Evolutionary conservation across 2,797 vertebrate genomes (phyloP), one percentile per base, ranked within the genome.

Genomic region (Pelochelys cantorii): DNA sequence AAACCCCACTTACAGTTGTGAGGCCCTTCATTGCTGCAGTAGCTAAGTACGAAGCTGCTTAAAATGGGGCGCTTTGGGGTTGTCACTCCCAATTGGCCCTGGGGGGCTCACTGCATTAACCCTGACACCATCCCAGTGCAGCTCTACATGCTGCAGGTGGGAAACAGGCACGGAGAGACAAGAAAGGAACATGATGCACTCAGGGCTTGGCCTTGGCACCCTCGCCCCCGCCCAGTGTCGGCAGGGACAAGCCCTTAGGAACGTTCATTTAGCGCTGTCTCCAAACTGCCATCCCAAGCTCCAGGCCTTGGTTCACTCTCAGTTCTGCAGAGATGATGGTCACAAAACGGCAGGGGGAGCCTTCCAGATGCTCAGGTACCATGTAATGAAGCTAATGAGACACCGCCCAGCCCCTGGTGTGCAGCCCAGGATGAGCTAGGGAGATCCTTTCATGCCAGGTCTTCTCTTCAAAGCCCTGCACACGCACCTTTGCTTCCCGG

Each of bases 401-500:
- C 88, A 88, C 14, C 18, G 11, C 65, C n/a, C 22, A 34, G 65
- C n/a, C n/a, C 65, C 65, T 71, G 65, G 18, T 17, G 2, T 5
- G n/a, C 20, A 71, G 65, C 17, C 18, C 5, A 22, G 18, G n/a
- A 23, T 71, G 34, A 22, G 34, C 65, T 37, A 34, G n/a, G 22
- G 65, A 37, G n/a, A 71, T 34, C 65, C n/a, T 18, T 71, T 22
- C n/a, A 71, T 71, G 65, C n/a, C 18, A n/a, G 5, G n/a, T 11
- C n/a, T 22, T n/a, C 65, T 71, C n/a, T 57, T 57, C 18, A 48
- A 75, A 54, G 86, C 8, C 71, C 17, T 1, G 18, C 83, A 17
- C n/a, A 14, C 94, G 1, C 86, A 99, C 99, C 99, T 99, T 97
- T 99, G 99, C 94, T 98, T 99, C 53, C 98, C 98, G 0, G 98